Evolutionary conservation across 1,140 invertebrate species (phyloP), one percentile per base, ranked within the genome.

Genomic region (Polypedilum vanderplanki): DNA sequence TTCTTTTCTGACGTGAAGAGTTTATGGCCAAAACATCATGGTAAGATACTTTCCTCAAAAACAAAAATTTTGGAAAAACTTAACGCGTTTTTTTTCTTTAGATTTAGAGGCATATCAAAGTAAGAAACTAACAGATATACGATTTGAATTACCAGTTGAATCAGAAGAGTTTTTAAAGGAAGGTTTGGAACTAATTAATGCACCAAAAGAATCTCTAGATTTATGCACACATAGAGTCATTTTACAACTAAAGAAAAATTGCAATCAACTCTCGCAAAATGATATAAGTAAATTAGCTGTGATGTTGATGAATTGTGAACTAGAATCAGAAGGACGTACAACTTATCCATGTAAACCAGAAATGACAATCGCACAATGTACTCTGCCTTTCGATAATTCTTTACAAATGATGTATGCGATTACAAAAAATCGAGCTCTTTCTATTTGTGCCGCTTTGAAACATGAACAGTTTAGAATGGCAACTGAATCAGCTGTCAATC

Each of bases 111-210:
- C 46, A 15, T 15, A 15, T 57, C 46, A 15, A 57, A n/a, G 4
- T 4, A 57, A 57, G 8, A n/a, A 57, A 4, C 12, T 57, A 15
- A 12, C 46, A 57, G 12, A 12, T n/a, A 4, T 57, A 15, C 9
- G n/a, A 1, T 57, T 57, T 3, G 46, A 57, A n/a, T 57, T 57
- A n/a, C 46, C 46, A 4, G 15, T n/a, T 4, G 46, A 57, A 12
- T n/a, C 12, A 4, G 46, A 57, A 4, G 46, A 12, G n/a, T 57
- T 57, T 15, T 57, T 57, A 57, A 57, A 57, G 12, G 46, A 57
- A 57, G 46, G 46, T n/a, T 57, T 57, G n/a, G 46, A 57, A 15
- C 12, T 57, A 57, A 57, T 57, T n/a, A 57, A 57, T 57, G 46
- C 46, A 12, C 46, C 46, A 15, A 57, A 57, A 15, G 46, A 57